A percentile compares a stretch with the other conserved stretches of the same genome.
Conservation (phyloP, 2,888 invertebrate genomes). For the Podabrus alpinus region DNA sequence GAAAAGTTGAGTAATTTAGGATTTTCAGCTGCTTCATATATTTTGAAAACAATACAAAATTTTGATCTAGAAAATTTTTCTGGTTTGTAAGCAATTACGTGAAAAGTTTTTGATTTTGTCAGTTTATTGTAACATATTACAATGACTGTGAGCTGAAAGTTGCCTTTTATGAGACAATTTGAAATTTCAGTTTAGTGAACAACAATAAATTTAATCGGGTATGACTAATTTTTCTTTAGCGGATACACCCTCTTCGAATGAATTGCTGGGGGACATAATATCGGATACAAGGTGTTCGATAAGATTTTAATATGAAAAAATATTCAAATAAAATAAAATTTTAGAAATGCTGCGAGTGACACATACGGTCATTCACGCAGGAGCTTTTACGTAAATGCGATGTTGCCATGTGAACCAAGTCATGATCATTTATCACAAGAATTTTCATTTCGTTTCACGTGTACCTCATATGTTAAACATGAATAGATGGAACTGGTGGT, state of each 20-base stretch:
- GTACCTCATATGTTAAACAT: conserved; percentile 46
- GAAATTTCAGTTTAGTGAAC: conserved; percentile 1
- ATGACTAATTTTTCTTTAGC: conserved; percentile 3
- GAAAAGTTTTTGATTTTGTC: not conserved
- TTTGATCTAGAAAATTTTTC: not conserved
- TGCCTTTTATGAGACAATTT: not conserved
- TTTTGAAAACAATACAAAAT: not conserved
- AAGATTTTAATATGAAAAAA: conserved; percentile 22
- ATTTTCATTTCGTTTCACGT: conserved; percentile 47
- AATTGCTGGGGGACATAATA: conserved; percentile 1
- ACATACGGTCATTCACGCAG: conserved; percentile 31
- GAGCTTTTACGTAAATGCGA: conserved; percentile 27
- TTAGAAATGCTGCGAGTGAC: conserved; percentile 27
- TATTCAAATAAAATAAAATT: conserved; percentile 18
- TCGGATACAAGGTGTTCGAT: conserved; percentile 9
- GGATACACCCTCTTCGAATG: not conserved
- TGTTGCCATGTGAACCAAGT: conserved; percentile 48
- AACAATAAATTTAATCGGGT: conserved; percentile 3
- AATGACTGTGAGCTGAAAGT: not conserved
- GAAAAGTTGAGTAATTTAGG: not conserved
- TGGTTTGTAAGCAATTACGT: not conserved
- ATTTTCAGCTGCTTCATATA: not conserved
- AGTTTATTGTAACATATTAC: not conserved
- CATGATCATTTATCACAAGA: conserved; percentile 45
- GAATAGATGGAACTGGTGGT: conserved; percentile 24